Conservation (phyloP, 2,113 vertebrate genomes). For the Callorhinus ursinus region DNA sequence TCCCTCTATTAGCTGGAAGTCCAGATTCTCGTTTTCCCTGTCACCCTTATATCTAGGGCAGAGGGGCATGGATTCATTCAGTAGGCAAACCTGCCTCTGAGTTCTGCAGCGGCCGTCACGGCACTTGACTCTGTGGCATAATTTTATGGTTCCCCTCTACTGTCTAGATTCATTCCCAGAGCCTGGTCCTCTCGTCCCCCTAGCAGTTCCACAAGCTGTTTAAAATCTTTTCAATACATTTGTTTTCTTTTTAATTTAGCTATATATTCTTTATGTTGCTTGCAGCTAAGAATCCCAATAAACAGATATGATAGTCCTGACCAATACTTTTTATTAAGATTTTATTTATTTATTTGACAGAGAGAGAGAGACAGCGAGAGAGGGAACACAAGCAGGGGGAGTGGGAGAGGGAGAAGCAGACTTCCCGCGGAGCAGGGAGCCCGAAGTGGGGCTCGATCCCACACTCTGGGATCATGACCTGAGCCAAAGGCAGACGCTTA, state of each 20-base stretch:
- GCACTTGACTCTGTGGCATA: background rate
- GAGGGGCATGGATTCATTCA: background rate
- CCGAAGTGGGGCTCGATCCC: too few relatives aligned
- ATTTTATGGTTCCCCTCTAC: background rate
- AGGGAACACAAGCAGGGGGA: too few relatives aligned
- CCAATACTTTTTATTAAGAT: background rate
- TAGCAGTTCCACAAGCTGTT: background rate
- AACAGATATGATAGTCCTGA: background rate
- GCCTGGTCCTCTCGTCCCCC: background rate
- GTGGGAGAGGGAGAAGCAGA: too few relatives aligned
- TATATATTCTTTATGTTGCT: background rate
- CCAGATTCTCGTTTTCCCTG: background rate
- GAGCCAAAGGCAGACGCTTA: too few relatives aligned
- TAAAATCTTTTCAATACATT: background rate
- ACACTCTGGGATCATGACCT: too few relatives aligned
- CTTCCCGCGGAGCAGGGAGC: too few relatives aligned
- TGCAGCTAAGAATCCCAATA: background rate
- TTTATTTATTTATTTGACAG: too few relatives aligned
- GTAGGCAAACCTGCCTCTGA: background rate
- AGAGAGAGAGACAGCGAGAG: too few relatives aligned
- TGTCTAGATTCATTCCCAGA: background rate
- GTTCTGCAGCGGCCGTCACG: background rate
- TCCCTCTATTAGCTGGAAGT: background rate
- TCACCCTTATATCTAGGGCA: background rate
- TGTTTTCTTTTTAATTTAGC: slow-evolving; percentile 7